These are phyloP conservation scores for Athalia cordata DNA, from an alignment of 2,888 invertebrate species.

Conservation along the genomic window DNA sequence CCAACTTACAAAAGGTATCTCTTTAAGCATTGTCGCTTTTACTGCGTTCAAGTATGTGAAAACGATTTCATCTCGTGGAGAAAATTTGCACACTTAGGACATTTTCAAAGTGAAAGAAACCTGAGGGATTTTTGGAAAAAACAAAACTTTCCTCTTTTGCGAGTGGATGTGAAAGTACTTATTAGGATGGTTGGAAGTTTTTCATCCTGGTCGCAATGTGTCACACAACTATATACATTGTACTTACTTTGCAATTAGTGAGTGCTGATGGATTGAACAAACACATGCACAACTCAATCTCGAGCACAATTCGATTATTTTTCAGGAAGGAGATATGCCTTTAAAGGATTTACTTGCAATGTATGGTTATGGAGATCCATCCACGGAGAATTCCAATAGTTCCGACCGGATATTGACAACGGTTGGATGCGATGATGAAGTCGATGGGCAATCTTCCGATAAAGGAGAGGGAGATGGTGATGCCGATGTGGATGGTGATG, in stretches of 20 bases:
- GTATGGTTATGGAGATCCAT: slow-evolving; percentile 83
- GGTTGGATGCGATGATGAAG: slow-evolving; percentile 70
- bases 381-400: slow-evolving; percentile 69
- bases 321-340: slow-evolving; percentile 95
- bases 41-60: too few species aligned
- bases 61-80: neutral
- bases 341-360: slow-evolving; percentile 93
- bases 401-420: slow-evolving; percentile 67
- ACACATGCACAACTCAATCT: too few species aligned
- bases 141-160: too few species aligned
- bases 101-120: too few species aligned
- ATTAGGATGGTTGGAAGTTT: too few species aligned
- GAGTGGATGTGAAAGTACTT: too few species aligned
- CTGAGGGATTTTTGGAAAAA: too few species aligned
- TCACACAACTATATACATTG: too few species aligned
- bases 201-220: too few species aligned
- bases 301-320: slow-evolving; percentile 19
- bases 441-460: slow-evolving; percentile 63
- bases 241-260: too few species aligned
- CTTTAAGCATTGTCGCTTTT: too few species aligned
- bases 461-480: slow-evolving; percentile 66
- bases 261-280: too few species aligned
- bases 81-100: neutral
- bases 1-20: slow-evolving; percentile 86
- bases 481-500: slow-evolving; percentile 68